Conservation (phyloP, 1,140 invertebrate genomes). For the Cyrtorhinus lividipennis region DNA sequence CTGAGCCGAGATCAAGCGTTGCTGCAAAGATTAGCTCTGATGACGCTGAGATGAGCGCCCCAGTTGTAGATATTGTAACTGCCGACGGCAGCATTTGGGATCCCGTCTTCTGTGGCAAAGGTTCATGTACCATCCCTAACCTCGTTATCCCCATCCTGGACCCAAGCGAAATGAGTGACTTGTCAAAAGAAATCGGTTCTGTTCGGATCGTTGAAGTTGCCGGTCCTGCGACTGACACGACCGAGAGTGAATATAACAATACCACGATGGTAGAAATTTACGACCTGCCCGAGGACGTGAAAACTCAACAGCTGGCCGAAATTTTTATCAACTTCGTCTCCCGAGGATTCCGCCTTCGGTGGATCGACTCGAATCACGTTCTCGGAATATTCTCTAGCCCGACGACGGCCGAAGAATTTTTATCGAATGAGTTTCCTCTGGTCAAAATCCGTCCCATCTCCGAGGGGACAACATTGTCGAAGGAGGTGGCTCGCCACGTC, state of each 20-base stretch:
- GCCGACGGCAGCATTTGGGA: not conserved
- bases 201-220: not conserved
- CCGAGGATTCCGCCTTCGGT: conserved; percentile 74
- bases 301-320: conserved; percentile 64
- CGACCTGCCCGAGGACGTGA: conserved; percentile 69
- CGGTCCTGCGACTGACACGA: not conserved
- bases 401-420: conserved; percentile 62
- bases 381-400: conserved; percentile 72
- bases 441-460: conserved; percentile 62
- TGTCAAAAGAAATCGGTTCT: not conserved
- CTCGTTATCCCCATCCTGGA: not conserved
- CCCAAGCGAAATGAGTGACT: not conserved
- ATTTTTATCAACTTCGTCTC: conserved; percentile 48
- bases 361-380: conserved; percentile 90
- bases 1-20: not conserved
- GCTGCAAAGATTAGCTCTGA: not conserved
- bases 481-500: conserved; percentile 59
- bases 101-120: not conserved
- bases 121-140: not conserved
- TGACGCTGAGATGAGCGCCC: not conserved
- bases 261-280: conserved; percentile 74
- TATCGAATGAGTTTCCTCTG: conserved; percentile 53
- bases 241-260: conserved; percentile 23
- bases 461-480: conserved; percentile 62
- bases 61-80: not conserved